Evolutionary conservation across 2,113 vertebrate genomes (phyloP).

Genomic region (Nothobranchius furzeri): DNA sequence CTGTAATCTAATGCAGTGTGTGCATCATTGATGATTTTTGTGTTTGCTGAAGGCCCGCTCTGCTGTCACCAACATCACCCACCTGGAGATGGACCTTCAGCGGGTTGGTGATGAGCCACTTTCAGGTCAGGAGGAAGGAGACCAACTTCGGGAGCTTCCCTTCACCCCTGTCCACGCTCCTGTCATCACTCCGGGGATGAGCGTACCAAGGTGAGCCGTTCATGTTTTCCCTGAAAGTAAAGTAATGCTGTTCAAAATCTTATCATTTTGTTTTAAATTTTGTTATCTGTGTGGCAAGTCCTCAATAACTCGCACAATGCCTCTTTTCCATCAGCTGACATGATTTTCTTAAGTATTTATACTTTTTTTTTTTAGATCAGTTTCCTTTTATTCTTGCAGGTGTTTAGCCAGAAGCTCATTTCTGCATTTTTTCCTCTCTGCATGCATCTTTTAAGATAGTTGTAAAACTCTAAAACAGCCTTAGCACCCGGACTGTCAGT

Average conservation of each 20-base stretch:
- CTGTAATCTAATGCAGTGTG: not conserved
- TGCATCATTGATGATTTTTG: not conserved
- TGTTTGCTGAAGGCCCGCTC: constrained; percentile 38
- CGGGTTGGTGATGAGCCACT: constrained; percentile 47
- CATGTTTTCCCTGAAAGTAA: not conserved
- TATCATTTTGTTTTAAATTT: too few relatives aligned
- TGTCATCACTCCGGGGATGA: constrained; percentile 80
- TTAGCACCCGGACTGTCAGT: not conserved
- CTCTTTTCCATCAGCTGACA: not conserved
- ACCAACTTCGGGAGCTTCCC: constrained; percentile 83
- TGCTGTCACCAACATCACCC: constrained; percentile 75
- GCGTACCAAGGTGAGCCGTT: constrained; percentile 81
- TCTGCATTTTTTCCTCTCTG: not conserved
- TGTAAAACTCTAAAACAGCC: not conserved
- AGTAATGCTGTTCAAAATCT: too few relatives aligned
- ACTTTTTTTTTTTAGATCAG: too few relatives aligned
- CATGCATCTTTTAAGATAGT: not conserved
- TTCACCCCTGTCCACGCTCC: constrained; percentile 87
- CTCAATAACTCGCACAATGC: too few relatives aligned
- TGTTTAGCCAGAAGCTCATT: not conserved
- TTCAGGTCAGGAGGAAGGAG: constrained; percentile 5
- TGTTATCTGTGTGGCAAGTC: too few relatives aligned
- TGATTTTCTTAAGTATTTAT: not conserved
- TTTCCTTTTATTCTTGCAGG: not conserved
- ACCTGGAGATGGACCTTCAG: constrained; percentile 81